Evolutionary conservation across 2,888 invertebrate genomes (phyloP), one percentile per base, ranked within the genome.

Genomic region (Nomada ferruginata): DNA sequence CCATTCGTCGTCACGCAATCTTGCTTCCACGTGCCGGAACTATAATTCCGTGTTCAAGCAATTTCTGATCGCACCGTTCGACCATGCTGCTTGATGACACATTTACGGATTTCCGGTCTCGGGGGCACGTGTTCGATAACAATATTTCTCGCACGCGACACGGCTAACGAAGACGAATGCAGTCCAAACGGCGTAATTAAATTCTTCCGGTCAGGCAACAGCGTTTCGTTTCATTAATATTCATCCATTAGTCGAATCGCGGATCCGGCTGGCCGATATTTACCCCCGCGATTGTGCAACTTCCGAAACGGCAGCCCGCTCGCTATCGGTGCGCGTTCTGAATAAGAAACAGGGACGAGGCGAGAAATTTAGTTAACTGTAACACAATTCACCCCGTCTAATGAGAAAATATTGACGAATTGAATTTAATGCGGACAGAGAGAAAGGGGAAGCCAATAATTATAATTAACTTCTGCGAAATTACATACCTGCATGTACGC

Each of bases 131-230:
- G 63, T 64, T 44, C 63, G 47, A 61, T 47, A 47, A 47, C 47
- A 47, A 47, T 47, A 47, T 47, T 47, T 47, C 47, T 47, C 47
- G 47, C 47, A 11, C 47, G 47, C 15, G 13, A 13, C 47, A 1
- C 47, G 47, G 47, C 47, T 20, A 83, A 83, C 59, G 74, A 84
- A 72, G 75, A 81, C 68, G 73, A 78, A 84, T 81, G 64, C 63
- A 26, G 26, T 18, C 36, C 4, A 52, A 73, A 70, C 26, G 2
- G 65, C 26, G 68, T 66, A 63, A 83, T 78, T 82, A 74, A 76
- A 79, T 78, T 85, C 75, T 72, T 81, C 59, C 69, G 18, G 57
- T 50, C 77, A 57, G 63, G 10, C 57, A 47, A 29, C 57, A 26
- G 26, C 29, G 23, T 47, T 59, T 60, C 69, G 68, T 42, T 73